Evolutionary conservation across 2,888 invertebrate species (phyloP).

Genomic region (Beris morrisii): DNA sequence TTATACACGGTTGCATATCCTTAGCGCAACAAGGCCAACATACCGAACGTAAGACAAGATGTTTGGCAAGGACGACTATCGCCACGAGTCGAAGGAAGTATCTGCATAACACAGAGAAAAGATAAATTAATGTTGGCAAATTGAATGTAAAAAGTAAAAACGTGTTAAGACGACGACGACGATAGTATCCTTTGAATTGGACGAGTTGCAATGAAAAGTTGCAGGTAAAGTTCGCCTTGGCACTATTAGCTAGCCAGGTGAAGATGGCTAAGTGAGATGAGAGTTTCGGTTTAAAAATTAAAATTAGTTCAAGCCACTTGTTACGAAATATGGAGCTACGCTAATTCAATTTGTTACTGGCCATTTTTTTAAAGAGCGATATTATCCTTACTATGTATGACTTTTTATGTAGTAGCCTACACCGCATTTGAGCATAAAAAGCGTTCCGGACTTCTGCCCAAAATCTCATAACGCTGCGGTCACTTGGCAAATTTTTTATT

Average conservation of each 20-base stretch:
- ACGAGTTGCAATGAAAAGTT: constrained; percentile 5
- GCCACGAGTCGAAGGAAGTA: constrained; percentile 8
- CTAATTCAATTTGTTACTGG: constrained; percentile 25
- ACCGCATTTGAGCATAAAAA: no score
- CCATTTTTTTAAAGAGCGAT: no score
- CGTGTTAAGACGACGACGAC: constrained; percentile 11
- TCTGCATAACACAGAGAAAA: constrained; percentile 23
- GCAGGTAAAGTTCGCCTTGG: constrained; percentile 6
- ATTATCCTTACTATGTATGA: no score
- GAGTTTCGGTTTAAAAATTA: constrained; percentile 9
- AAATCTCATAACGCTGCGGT: no score
- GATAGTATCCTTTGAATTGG: constrained; percentile 6
- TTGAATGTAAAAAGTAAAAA: constrained; percentile 30
- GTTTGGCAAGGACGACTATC: background rate
- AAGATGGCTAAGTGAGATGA: constrained; percentile 11
- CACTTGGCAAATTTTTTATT: no score
- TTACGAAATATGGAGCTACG: constrained; percentile 9
- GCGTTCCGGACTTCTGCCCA: no score
- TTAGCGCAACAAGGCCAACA: constrained; percentile 1
- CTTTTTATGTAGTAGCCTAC: no score
- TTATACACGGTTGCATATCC: background rate
- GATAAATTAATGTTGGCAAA: constrained; percentile 26
- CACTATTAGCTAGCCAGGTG: constrained; percentile 19
- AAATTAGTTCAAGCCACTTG: constrained; percentile 16
- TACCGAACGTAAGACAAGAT: background rate